Percentiles rank a stretch among this genome's conserved stretches.
Conservation (phyloP, 2,888 invertebrate species). For the Bellardia pandia region DNA sequence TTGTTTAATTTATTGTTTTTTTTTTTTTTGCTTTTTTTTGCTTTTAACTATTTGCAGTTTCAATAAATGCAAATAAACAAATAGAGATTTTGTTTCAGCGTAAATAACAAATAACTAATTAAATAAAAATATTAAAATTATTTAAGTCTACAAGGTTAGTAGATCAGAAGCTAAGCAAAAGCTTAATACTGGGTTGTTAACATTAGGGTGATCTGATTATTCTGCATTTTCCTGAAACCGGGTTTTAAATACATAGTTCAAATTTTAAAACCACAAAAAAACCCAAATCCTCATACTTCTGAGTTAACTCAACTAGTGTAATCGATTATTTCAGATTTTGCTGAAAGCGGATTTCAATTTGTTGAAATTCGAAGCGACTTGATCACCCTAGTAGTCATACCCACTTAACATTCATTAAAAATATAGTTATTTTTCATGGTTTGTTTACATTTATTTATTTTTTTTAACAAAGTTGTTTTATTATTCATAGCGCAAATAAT, state of each 20-base stretch:
- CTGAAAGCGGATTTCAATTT: no score
- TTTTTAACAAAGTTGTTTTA: neutral
- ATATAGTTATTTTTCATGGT: constrained; percentile 4
- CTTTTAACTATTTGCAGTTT: constrained; percentile 32
- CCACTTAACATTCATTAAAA: constrained; percentile 9
- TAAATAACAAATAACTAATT: constrained; percentile 23
- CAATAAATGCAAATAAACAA: constrained; percentile 30
- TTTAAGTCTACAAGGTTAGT: constrained; percentile 48
- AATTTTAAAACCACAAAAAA: no score
- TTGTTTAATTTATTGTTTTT: neutral
- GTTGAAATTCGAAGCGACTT: no score
- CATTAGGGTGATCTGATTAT: neutral
- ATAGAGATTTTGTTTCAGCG: constrained; percentile 27
- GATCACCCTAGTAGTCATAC: no score
- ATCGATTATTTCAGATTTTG: no score
- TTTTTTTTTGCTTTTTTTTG: constrained; percentile 10
- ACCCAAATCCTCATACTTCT: no score
- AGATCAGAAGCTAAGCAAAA: constrained; percentile 4
- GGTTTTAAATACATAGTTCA: no score
- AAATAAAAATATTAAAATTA: constrained; percentile 40
- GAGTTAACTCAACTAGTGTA: no score
- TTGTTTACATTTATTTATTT: constrained; percentile 1
- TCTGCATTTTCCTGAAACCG: no score
- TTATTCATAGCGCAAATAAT: constrained; percentile 19
- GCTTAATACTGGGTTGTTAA: neutral